Evolutionary conservation across 2,797 vertebrate genomes (phyloP), one percentile per base, ranked within the genome.

Genomic region (Yasuhikotakia modesta): DNA sequence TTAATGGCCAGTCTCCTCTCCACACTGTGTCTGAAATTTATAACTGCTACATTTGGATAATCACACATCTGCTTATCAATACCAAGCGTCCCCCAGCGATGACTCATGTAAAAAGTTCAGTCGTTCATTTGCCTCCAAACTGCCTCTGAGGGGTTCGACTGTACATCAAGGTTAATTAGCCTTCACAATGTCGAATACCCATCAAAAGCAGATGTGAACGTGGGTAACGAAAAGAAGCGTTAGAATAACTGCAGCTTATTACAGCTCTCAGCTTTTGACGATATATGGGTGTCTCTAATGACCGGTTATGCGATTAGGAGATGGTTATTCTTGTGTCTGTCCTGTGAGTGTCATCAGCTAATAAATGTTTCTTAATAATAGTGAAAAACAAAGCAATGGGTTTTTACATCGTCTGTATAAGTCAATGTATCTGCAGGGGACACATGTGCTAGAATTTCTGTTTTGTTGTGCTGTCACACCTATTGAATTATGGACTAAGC

Each of bases 231-330:
- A 45, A 66, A 60, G 24, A 74, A 14, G 45, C 2, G 0, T 53
- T 46, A 52, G 60, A 76, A 70, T 50, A 70, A 81, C 53, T 66
- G 55, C 30, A 17, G 45, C 69, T 72, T 63, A 73, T 81, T 67
- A 70, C 35, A 68, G 53, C 52, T 14, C 32, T n/a, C 32, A 19
- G 53, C 55, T 30, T 21, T 57, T 17, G n/a, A 50, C 58, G 21
- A 6, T 39, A 50, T 70, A 12, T 5, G 5, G 5, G 19, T 2
- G 2, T 58, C 27, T 65, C 48, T 66, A 66, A 57, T 14, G 48
- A 45, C 32, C 22, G 63, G 14, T 21, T 12, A 17, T 66, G 19
- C 50, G 73, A 78, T 77, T 77, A 61, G 48, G 11, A 12, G 17
- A 2, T 16, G 10, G 5, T 70, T 64, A 13, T 70, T 50, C n/a